phyloP scores from a whole-genome alignment of 2,113 vertebrate genomes.

The Notarius lentiginosus region DNA sequence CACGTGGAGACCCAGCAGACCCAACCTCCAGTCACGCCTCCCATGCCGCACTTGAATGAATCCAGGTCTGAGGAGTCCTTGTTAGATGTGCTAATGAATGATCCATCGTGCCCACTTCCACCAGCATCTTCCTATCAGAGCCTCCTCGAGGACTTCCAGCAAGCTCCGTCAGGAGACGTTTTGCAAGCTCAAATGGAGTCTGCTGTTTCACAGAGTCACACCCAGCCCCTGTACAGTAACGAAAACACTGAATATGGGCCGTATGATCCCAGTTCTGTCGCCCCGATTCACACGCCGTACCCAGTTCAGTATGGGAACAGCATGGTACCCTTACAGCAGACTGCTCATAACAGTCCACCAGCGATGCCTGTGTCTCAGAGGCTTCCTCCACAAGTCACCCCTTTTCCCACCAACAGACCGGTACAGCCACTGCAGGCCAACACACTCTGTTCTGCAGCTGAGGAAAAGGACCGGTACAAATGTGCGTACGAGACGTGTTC shows the following conservation, averaged over 20 bases:
- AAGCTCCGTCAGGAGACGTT: constrained; percentile 39
- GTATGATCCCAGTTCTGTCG: constrained; percentile 44
- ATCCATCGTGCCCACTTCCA: constrained; percentile 50
- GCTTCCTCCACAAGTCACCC: constrained; percentile 55
- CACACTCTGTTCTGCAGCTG: constrained; percentile 18
- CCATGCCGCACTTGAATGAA: constrained; percentile 40
- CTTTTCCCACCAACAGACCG: constrained; percentile 47
- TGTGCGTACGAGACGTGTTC: constrained; percentile 87
- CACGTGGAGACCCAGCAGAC: constrained; percentile 49
- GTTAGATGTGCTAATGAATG: constrained; percentile 42
- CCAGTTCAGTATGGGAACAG: constrained; percentile 46
- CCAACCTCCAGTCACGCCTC: constrained; percentile 47
- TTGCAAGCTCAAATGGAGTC: constrained; percentile 54
- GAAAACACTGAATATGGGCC: constrained; percentile 35
- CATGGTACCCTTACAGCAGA: constrained; percentile 23
- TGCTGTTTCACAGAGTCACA: constrained; percentile 22
- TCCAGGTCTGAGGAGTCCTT: constrained; percentile 29
- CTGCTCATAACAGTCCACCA: constrained; percentile 36
- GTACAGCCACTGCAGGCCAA: constrained; percentile 1
- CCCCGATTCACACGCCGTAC: constrained; percentile 41
- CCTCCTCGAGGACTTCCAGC: constrained; percentile 49
- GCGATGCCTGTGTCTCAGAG: constrained; percentile 57
- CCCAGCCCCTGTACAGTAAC: constrained; percentile 45
- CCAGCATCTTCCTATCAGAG: constrained; percentile 56
- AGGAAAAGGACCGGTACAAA: constrained; percentile 75